A percentile compares a stretch with the other conserved stretches of the same genome.
phyloP scores from a whole-genome alignment of 2,888 invertebrate species.

The Palloptera scutellata region DNA sequence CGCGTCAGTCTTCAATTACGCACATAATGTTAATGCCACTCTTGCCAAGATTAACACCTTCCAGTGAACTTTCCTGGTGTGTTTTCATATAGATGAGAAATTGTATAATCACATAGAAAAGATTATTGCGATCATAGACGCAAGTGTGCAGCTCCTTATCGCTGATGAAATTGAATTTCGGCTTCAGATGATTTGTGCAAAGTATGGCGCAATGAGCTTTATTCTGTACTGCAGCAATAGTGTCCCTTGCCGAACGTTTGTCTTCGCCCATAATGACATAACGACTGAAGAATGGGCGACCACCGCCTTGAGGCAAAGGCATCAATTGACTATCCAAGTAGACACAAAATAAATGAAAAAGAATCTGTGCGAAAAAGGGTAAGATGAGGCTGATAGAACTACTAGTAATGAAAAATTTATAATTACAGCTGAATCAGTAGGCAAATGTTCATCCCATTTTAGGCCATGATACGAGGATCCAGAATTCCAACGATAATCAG shows the following conservation, averaged over 20 bases:
- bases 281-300: slow-evolving; percentile 69
- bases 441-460: slow-evolving; percentile 82
- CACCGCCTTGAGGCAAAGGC: slow-evolving; percentile 73
- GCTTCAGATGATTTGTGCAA: slow-evolving; percentile 58
- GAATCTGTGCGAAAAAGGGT: slow-evolving; percentile 67
- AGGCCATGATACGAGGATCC: slow-evolving; percentile 78
- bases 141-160: slow-evolving; percentile 75
- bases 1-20: slow-evolving; percentile 71
- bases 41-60: slow-evolving; percentile 78
- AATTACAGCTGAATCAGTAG: slow-evolving; percentile 84
- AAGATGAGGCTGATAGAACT: neutral
- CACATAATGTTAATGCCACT: slow-evolving; percentile 87
- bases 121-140: slow-evolving; percentile 84
- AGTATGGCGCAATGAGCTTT: slow-evolving; percentile 63
- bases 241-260: slow-evolving; percentile 61
- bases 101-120: slow-evolving; percentile 85
- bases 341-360: slow-evolving; percentile 84
- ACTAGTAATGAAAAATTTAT: too few relatives aligned
- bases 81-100: slow-evolving; percentile 80
- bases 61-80: slow-evolving; percentile 78
- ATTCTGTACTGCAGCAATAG: slow-evolving; percentile 59
- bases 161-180: slow-evolving; percentile 64
- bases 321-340: slow-evolving; percentile 86
- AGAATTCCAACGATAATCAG: slow-evolving; percentile 87
- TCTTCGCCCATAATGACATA: slow-evolving; percentile 64